Evolutionary conservation across 2,113 vertebrate genomes (phyloP), one percentile per base, ranked within the genome.

Genomic region (Peucedramus taeniatus): DNA sequence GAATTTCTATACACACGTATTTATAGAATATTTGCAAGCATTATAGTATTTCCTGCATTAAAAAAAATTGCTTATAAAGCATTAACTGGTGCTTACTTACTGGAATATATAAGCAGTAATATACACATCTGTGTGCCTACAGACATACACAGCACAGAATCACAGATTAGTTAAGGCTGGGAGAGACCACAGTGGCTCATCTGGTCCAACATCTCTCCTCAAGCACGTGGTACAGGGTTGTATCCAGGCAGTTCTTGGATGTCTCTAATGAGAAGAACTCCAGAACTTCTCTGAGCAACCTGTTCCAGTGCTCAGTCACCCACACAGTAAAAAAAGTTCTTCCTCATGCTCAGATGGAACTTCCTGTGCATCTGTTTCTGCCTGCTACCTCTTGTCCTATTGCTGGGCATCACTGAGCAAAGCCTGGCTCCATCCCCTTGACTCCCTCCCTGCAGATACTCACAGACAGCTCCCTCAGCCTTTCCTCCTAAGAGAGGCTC

Each of bases 351-450:
- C 59, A 57, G 44, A 37, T 16, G 22, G 27, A 50, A 44, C 7
- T 65, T 37, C 2, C 42, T 22, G 30, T 72, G 26, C 42, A 56
- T 57, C 4, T 2, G 3, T 64, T 71, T 64, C 57, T 80, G 17
- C 35, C 13, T 2, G 0, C 7, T 49, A 20, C 7, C 40, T 56
- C 7, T 0, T 31, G 14, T 40, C 3, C 49, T 18, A 7, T 1
- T 56, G 21, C 7, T 11, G 13, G 16, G 40, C 30, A 71, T 2
- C 75, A 49, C 30, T 14, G 31, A 64, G 42, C 31, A 79, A 19
- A 26, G 30, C n/a, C 56, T 71, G 65, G 3, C 1, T 63, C 56
- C 3, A 5, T 40, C n/a, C 30, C 8, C 49, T 23, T 21, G 0
- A 2, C 13, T 21, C 11, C 7, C n/a, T 61, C 40, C 47, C 15